These are phyloP conservation scores for Ectemnius lituratus DNA, from an alignment of 2,888 invertebrate species.

Conservation along the genomic window DNA sequence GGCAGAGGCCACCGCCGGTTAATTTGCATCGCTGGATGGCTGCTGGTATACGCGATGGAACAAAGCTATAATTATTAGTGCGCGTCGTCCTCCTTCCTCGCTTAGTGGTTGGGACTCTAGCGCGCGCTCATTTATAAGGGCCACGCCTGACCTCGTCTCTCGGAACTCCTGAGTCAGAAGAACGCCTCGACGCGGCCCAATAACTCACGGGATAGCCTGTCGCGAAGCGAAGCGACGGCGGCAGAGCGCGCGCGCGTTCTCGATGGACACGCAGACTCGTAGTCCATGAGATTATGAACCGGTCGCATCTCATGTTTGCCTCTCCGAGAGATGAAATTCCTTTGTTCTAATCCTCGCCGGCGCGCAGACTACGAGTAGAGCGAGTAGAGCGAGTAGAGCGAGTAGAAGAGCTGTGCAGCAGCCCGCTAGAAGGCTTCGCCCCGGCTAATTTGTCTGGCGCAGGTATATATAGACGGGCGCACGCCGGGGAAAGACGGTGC, in stretches of 20 bases:
- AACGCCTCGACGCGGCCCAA: not conserved
- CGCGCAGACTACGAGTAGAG: not conserved
- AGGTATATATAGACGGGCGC: slow-evolving; percentile 42
- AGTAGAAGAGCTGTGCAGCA: no score
- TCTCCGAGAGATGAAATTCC: slow-evolving; percentile 67
- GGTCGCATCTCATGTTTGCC: slow-evolving; percentile 2
- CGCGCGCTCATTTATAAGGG: slow-evolving; percentile 72
- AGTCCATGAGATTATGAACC: slow-evolving; percentile 48
- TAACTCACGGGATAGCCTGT: slow-evolving; percentile 22
- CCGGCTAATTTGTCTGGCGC: slow-evolving; percentile 59
- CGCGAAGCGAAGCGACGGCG: not conserved
- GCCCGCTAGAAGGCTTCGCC: slow-evolving; percentile 12
- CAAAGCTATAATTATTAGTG: slow-evolving; percentile 77
- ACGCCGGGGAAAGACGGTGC: slow-evolving; percentile 18
- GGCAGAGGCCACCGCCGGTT: slow-evolving; percentile 37
- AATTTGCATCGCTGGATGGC: slow-evolving; percentile 68
- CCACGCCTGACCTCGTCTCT: slow-evolving; percentile 47
- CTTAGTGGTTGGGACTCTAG: no score
- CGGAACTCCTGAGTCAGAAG: not conserved
- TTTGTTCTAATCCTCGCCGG: slow-evolving; percentile 51
- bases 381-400: no score
- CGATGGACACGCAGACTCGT: slow-evolving; percentile 30
- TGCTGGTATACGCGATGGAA: slow-evolving; percentile 59
- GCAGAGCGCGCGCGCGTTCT: slow-evolving; percentile 1
- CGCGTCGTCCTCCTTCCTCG: slow-evolving; percentile 66